These are phyloP conservation scores for Phocides pigmalion DNA, from an alignment of 1,140 invertebrate genomes.

Conservation along the genomic window DNA sequence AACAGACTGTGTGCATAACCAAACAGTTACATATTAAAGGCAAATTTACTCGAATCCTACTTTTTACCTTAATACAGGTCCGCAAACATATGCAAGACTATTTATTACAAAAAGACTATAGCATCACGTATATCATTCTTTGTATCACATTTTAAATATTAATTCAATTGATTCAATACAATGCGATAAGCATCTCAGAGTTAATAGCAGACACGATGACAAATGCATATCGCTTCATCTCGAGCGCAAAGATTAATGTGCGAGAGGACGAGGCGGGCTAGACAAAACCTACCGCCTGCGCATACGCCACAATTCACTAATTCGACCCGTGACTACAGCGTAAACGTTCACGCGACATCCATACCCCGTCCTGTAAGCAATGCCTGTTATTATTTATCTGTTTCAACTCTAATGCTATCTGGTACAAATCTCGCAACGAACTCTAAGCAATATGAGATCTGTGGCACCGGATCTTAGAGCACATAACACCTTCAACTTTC, in stretches of 20 bases:
- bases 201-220: slow-evolving; percentile 77
- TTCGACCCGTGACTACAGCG: slow-evolving; percentile 59
- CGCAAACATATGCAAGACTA: slow-evolving; percentile 7
- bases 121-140: slow-evolving; percentile 25
- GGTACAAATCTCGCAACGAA: slow-evolving; percentile 19
- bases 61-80: slow-evolving; percentile 1
- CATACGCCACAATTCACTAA: slow-evolving; percentile 64
- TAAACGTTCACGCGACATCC: slow-evolving; percentile 70
- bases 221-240: slow-evolving; percentile 81
- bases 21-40: neutral
- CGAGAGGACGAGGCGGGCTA: slow-evolving; percentile 60
- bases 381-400: slow-evolving; percentile 80
- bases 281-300: slow-evolving; percentile 71
- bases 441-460: slow-evolving; percentile 31
- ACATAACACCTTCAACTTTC: slow-evolving; percentile 29
- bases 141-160: slow-evolving; percentile 53
- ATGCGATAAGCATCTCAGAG: slow-evolving; percentile 67
- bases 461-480: slow-evolving; percentile 39
- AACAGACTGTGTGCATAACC: neutral
- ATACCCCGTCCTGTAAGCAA: slow-evolving; percentile 65
- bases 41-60: neutral
- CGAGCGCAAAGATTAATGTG: slow-evolving; percentile 73
- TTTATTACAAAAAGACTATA: slow-evolving; percentile 10
- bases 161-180: slow-evolving; percentile 76
- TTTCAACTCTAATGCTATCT: slow-evolving; percentile 44